phyloP scores from a whole-genome alignment of 53 echinoderm and acorn worm genomes.

The Apostichopus leukothele region DNA sequence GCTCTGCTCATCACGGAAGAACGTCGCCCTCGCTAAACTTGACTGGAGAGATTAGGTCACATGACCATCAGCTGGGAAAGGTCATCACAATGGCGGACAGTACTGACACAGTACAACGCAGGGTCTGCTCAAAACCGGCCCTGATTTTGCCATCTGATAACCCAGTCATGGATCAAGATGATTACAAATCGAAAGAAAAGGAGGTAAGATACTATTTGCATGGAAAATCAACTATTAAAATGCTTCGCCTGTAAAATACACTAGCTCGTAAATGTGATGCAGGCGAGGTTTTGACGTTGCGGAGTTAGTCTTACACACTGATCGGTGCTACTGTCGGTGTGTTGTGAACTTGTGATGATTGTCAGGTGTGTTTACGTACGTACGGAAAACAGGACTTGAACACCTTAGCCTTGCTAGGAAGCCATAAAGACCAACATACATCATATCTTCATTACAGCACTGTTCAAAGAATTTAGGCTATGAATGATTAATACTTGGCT shows the following conservation, averaged over 20 bases:
- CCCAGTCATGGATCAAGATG: constrained; percentile 43
- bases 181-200: constrained; percentile 40
- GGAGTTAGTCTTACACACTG: background rate
- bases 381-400: background rate
- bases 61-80: constrained; percentile 52
- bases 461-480: too few relatives aligned
- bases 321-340: background rate
- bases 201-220: constrained; percentile 42
- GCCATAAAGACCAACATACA: too few relatives aligned
- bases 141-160: constrained; percentile 38
- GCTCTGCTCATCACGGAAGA: background rate
- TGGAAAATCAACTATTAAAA: background rate
- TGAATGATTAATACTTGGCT: too few relatives aligned
- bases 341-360: background rate
- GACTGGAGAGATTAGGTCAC: constrained; percentile 35
- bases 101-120: constrained; percentile 10
- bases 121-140: constrained; percentile 31
- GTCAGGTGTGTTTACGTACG: constrained; percentile 9
- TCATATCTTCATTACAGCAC: too few relatives aligned
- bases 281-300: constrained; percentile 35
- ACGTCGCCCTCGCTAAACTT: constrained; percentile 24
- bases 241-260: background rate
- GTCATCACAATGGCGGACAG: constrained; percentile 47
- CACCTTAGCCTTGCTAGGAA: background rate
- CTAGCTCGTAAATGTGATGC: constrained; percentile 16